Base-by-base conservation (phyloP, 2,888 invertebrate genomes). In the Deroplatys truncata region DNA sequence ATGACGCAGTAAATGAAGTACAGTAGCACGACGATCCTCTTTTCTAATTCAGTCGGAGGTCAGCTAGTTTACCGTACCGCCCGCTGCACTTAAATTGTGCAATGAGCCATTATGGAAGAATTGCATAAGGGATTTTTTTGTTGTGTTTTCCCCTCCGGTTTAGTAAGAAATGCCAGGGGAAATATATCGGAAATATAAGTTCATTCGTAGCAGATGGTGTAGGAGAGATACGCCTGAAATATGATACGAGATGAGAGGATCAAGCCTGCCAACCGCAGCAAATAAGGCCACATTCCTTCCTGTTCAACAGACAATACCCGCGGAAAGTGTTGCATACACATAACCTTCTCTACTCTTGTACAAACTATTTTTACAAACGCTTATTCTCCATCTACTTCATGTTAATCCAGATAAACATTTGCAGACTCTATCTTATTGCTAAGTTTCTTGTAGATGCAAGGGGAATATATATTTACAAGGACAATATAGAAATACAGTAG, bases 1-100 rank as follows among this genome's bases (percentile, higher is more conserved):
- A 89, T 90, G 90, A 88, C 88, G 90, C 88, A 88, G 89, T 72
- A 90, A 89, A 85, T 88, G 90, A 89, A 90, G 89, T 89, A 84
- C 90, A 87, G 86, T 84, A 43, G 84, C 35, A 15, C 72, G 0
- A 35, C 83, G 89, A 86, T 83, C 29, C 89, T 20, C 88, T 83
- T 84, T 86, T 86, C 82, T 86, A 86, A 89, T 89, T 86, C 89
- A 15, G n/a, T 83, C 28, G 72, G 86, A 16, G 56, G 56, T 72
- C 56, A 72, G 56, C 20, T 5, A 20, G 16, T 72, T 72, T 72
- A 16, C 16, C 4, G 2, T 72, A 16, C 56, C 20, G 10, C 49
- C 9, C 49, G 56, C 25, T 72, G 56, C 56, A 20, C 7, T 72
- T 20, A 25, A 72, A 72, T 25, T 20, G 25, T 25, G 16, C 56